A percentile compares a stretch with the other conserved stretches of the same genome.
These are phyloP conservation scores for Pardosa pseudoannulata DNA, from an alignment of 2,888 invertebrate genomes.

Conservation along the genomic window DNA sequence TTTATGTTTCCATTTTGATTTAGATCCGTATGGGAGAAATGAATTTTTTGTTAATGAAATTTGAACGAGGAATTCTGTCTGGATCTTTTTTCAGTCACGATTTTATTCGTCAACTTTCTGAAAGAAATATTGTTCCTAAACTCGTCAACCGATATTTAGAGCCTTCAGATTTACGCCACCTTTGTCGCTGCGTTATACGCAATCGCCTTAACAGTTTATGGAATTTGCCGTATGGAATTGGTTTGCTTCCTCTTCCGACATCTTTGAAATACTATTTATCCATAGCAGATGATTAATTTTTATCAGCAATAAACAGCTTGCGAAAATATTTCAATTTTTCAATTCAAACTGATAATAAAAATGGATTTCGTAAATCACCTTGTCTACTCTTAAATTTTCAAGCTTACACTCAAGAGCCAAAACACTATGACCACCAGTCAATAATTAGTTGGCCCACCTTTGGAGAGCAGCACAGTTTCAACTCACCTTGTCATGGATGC, in stretches of 20 bases:
- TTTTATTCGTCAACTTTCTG: slow-evolving; percentile 30
- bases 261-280: slow-evolving; percentile 23
- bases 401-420: too few species aligned
- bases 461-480: too few species aligned
- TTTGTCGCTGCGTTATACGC: slow-evolving; percentile 28
- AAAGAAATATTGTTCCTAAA: slow-evolving; percentile 20
- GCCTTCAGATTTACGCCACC: slow-evolving; percentile 36
- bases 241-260: slow-evolving; percentile 35
- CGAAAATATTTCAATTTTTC: too few species aligned
- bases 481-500: too few species aligned
- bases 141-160: slow-evolving; percentile 31
- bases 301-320: too few species aligned
- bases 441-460: too few species aligned
- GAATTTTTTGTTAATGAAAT: slow-evolving; percentile 35
- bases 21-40: slow-evolving; percentile 41
- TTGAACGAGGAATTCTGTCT: not conserved
- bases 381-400: too few species aligned
- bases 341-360: too few species aligned
- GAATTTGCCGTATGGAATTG: slow-evolving; percentile 48
- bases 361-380: too few species aligned
- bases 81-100: slow-evolving; percentile 34
- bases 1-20: not conserved
- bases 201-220: slow-evolving; percentile 31
- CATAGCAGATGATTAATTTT: slow-evolving; percentile 25
- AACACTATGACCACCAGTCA: too few species aligned